These are phyloP conservation scores for Priocnemis perturbator DNA, from an alignment of 2,888 invertebrate species.

Conservation along the genomic window DNA sequence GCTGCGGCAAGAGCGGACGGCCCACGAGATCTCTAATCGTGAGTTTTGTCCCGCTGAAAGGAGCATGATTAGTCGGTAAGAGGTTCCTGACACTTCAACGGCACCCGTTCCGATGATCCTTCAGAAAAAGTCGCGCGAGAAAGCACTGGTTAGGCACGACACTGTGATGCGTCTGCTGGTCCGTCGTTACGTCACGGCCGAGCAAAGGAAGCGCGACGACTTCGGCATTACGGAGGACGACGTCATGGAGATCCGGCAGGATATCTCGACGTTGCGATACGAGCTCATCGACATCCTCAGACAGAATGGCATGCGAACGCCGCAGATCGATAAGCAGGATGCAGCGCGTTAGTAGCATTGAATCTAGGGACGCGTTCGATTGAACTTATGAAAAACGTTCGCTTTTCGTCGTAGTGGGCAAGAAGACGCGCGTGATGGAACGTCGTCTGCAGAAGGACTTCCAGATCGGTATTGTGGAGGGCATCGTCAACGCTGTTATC, in stretches of 20 bases:
- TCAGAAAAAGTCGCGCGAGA: constrained; percentile 85
- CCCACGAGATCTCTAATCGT: constrained; percentile 81
- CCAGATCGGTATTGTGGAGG: constrained; percentile 90
- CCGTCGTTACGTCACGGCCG: constrained; percentile 92
- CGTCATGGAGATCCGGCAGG: constrained; percentile 98
- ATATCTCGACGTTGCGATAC: constrained; percentile 95
- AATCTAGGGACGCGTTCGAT: neutral
- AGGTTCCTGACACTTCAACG: neutral
- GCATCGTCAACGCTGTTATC: constrained; percentile 85
- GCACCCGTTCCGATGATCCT: neutral
- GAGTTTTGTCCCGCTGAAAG: constrained; percentile 48
- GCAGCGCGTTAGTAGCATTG: constrained; percentile 76
- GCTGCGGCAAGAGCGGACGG: constrained; percentile 75
- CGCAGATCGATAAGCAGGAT: constrained; percentile 82
- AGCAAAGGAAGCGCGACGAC: constrained; percentile 92
- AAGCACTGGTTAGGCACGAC: constrained; percentile 85
- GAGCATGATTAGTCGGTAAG: too few species aligned
- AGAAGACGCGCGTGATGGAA: constrained; percentile 91
- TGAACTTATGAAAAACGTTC: too few species aligned
- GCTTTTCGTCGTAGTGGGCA: constrained; percentile 81
- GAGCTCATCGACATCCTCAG: constrained; percentile 94
- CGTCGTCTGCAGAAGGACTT: constrained; percentile 91
- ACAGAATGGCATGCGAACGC: constrained; percentile 92
- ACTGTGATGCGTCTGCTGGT: constrained; percentile 92
- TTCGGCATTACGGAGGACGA: constrained; percentile 97